These are phyloP conservation scores for Andrena dorsata DNA, from an alignment of 2,888 invertebrate species.

Conservation along the genomic window DNA sequence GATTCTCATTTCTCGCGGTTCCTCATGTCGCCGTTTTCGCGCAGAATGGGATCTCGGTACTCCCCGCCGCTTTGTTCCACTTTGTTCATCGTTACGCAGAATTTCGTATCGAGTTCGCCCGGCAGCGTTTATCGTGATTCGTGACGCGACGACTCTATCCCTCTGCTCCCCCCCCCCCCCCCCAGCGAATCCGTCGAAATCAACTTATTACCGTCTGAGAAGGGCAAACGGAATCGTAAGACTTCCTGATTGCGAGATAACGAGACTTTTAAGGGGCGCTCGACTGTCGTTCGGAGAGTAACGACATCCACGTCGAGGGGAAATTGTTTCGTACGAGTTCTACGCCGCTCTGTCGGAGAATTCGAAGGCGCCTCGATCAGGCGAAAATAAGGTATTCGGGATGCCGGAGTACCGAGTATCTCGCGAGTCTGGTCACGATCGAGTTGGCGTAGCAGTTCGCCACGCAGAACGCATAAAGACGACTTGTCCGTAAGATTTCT, in stretches of 20 bases:
- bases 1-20: no score
- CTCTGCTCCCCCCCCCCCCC: no score
- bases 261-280: conserved; percentile 31
- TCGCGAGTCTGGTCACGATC: conserved; percentile 47
- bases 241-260: background rate
- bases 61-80: no score
- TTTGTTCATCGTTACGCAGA: no score
- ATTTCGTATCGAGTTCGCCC: no score
- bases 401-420: background rate
- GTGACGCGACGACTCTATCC: no score
- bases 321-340: conserved; percentile 17
- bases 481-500: conserved; percentile 49
- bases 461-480: conserved; percentile 59
- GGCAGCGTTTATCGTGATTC: no score
- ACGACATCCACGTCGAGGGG: background rate
- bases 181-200: background rate
- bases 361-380: conserved; percentile 39
- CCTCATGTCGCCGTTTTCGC: no score
- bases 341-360: conserved; percentile 18
- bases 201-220: conserved; percentile 12
- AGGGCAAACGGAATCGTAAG: background rate
- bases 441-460: conserved; percentile 37
- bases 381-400: conserved; percentile 45
- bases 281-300: background rate
- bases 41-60: no score